Conservation (phyloP, 2,888 invertebrate species). For the Loripinus fragilis region DNA sequence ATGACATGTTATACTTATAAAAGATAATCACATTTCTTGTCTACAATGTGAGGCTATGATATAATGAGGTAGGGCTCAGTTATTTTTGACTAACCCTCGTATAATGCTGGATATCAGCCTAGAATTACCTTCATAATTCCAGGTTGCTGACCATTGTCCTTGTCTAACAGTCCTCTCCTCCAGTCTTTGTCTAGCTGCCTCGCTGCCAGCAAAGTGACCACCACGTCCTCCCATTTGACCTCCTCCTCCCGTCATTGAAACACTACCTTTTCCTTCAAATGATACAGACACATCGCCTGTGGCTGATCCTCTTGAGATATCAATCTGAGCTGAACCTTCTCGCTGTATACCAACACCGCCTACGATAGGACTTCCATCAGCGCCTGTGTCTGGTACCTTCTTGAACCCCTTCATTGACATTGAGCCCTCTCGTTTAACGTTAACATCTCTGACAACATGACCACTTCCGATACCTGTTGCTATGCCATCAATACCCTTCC, state of each 20-base stretch:
- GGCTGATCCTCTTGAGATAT: background rate
- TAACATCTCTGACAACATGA: background rate
- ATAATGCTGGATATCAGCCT: too few relatives aligned
- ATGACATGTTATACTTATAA: too few relatives aligned
- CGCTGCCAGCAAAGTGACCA: background rate
- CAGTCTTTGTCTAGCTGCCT: background rate
- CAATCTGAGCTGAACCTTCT: background rate
- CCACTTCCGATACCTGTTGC: background rate
- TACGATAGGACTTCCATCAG: background rate
- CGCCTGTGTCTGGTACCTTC: background rate
- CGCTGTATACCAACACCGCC: background rate
- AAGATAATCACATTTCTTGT: too few relatives aligned
- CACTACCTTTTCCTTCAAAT: background rate
- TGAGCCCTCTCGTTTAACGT: background rate
- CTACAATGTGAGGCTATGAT: too few relatives aligned
- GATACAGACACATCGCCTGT: background rate
- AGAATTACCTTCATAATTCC: constrained; percentile 7
- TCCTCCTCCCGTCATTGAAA: background rate
- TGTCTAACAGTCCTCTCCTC: background rate
- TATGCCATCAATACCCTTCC: too few relatives aligned
- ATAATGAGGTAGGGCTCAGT: too few relatives aligned
- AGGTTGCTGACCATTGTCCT: constrained; percentile 8
- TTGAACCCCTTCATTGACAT: background rate
- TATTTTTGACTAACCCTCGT: too few relatives aligned
- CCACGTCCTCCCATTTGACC: background rate